Base-by-base conservation (phyloP, 2,113 vertebrate species). In the Ifrita kowaldi region DNA sequence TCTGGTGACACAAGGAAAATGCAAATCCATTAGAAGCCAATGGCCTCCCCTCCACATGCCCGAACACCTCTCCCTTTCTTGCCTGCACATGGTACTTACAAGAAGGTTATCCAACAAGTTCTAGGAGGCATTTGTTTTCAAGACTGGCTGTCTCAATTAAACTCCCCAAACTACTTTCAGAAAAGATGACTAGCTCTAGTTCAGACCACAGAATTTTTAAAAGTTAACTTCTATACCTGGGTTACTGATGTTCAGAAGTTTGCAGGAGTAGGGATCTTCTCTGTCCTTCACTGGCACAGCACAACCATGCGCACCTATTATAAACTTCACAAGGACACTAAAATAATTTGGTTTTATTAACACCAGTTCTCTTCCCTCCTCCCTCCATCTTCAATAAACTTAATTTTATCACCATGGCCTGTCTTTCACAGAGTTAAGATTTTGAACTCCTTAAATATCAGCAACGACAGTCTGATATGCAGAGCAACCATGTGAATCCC, bases 241-340 rank as follows among this genome's bases (percentile, higher is more conserved):
- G 64, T 98, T 96, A 3, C 98, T 99, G 98, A 99, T 98, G 98
- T 99, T 99, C 90, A 99, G 98, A 56, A 99, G 98, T 62, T 96
- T 98, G 98, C 99, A 99, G 94, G 99, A 99, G 89, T 99, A 99
- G 8, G 98, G 98, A 53, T 99, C 99, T 92, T 99, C 99, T 93
- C 99, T 97, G 97, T 99, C 99, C 93, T 99, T 99, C 95, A 99
- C 98, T 22, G 99, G 99, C 92, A 99, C 97, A 56, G 97, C 96
- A 96, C 99, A 99, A 76, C 99, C 99, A 96, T 89, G 98, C 18
- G 98, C 97, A 76, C 99, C 99, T 95, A 99, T 98, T 80, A 99
- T 99, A 96, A 99, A 99, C 98, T 99, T 99, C 97, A 99, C 99
- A 97, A 98, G 98, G 97, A 99, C 99, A 94, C 99, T 99, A 97